Conservation (phyloP, 2,797 vertebrate genomes). For the Pterois miles region DNA sequence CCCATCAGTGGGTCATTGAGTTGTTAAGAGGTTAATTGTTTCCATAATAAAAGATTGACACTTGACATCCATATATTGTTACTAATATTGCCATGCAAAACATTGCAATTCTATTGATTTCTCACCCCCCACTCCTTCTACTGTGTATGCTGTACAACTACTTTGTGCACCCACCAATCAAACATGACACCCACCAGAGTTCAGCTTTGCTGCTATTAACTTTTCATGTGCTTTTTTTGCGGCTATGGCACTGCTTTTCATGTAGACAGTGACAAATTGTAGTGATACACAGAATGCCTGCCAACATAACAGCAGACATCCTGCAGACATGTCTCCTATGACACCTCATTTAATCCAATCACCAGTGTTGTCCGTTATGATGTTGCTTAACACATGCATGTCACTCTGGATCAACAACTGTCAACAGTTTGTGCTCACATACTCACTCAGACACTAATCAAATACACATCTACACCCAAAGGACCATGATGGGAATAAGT, state of each 20-base stretch:
- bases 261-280: constrained; percentile 19
- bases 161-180: neutral
- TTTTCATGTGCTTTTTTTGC: neutral
- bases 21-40: too few species aligned
- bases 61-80: too few species aligned
- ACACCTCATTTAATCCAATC: constrained; percentile 19
- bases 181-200: neutral
- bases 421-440: neutral
- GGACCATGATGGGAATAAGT: neutral
- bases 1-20: too few species aligned
- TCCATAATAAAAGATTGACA: too few species aligned
- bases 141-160: neutral
- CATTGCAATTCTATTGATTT: too few species aligned
- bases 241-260: neutral
- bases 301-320: constrained; percentile 6
- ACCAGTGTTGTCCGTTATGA: constrained; percentile 7
- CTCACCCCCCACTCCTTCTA: too few species aligned
- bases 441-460: neutral
- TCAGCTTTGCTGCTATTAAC: neutral
- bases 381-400: neutral
- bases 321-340: neutral
- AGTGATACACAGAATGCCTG: constrained; percentile 16
- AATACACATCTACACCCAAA: neutral
- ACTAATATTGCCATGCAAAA: too few species aligned
- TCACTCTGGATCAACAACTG: constrained; percentile 6